Evolutionary conservation across 92 coral and sea anemone genomes (phyloP).

Genomic region (Palythoa caribaeorum): DNA sequence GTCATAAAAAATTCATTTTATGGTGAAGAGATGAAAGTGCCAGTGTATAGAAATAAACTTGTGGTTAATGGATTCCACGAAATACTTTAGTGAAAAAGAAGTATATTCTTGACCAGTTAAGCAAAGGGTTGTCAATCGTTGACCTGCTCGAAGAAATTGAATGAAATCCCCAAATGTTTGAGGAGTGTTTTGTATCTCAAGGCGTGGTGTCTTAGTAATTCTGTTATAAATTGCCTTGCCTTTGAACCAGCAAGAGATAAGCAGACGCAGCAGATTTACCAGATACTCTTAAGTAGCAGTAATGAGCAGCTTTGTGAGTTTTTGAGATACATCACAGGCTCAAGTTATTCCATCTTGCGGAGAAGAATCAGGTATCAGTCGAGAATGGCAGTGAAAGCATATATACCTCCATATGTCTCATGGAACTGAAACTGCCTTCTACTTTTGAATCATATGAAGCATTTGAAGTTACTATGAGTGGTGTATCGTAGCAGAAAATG

Average conservation of each 20-base stretch:
- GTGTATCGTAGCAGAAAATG: too few relatives aligned
- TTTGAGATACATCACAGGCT: slow-evolving; percentile 38
- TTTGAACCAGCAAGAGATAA: slow-evolving; percentile 10
- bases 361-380: neutral
- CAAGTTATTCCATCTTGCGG: neutral
- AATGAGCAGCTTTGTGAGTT: slow-evolving; percentile 33
- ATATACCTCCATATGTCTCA: slow-evolving; percentile 44
- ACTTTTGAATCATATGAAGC: slow-evolving; percentile 20
- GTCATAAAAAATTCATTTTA: neutral
- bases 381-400: too few relatives aligned
- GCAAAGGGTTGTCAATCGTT: neutral
- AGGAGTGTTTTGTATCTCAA: neutral
- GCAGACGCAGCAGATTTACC: slow-evolving; percentile 21
- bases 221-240: slow-evolving; percentile 18
- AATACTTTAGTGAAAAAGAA: neutral
- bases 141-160: neutral
- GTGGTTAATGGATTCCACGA: neutral
- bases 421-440: slow-evolving; percentile 50
- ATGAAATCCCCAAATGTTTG: neutral
- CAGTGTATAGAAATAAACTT: neutral
- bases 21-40: neutral
- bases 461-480: slow-evolving; percentile 48
- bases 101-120: neutral
- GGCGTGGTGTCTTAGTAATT: neutral
- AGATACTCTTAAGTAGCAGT: slow-evolving; percentile 23